phyloP scores from a whole-genome alignment of 2,797 vertebrate genomes.

The Crenuchus spilurus region DNA sequence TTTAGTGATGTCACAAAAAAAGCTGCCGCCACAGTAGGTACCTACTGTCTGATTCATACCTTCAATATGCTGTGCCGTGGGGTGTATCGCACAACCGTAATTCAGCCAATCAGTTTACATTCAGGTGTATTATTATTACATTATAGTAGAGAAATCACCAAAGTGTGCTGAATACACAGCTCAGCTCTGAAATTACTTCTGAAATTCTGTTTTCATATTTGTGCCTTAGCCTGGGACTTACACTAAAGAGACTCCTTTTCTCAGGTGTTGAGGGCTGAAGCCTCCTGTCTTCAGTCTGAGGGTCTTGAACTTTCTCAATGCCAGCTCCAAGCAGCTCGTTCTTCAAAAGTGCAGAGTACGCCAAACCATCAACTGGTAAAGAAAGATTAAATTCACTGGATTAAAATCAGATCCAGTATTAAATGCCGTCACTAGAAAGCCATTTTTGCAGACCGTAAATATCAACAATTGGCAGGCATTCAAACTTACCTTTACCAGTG shows the following conservation, averaged over 20 bases:
- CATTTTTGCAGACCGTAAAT: background rate
- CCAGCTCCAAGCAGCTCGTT: conserved; percentile 95
- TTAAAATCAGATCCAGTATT: background rate
- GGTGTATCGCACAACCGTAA: no score
- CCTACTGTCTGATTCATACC: no score
- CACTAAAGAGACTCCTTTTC: conserved; percentile 95
- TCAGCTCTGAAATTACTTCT: no score
- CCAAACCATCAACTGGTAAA: conserved; percentile 84
- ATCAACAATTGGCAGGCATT: background rate
- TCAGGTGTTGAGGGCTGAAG: conserved; percentile 93
- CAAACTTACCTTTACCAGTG: conserved; percentile 89
- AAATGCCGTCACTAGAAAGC: background rate
- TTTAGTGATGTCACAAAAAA: no score
- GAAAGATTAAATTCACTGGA: background rate
- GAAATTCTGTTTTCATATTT: background rate
- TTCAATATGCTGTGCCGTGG: no score
- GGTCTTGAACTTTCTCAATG: conserved; percentile 97
- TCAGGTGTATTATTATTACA: no score
- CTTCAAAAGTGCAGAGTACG: conserved; percentile 95
- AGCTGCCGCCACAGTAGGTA: no score
- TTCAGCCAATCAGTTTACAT: no score
- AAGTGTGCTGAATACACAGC: no score
- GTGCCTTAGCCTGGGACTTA: conserved; percentile 60
- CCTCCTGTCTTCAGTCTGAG: conserved; percentile 93
- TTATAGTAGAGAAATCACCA: no score